These are phyloP conservation scores for Oxyteleia sp. DNA, from an alignment of 2,888 invertebrate genomes.

Conservation along the genomic window DNA sequence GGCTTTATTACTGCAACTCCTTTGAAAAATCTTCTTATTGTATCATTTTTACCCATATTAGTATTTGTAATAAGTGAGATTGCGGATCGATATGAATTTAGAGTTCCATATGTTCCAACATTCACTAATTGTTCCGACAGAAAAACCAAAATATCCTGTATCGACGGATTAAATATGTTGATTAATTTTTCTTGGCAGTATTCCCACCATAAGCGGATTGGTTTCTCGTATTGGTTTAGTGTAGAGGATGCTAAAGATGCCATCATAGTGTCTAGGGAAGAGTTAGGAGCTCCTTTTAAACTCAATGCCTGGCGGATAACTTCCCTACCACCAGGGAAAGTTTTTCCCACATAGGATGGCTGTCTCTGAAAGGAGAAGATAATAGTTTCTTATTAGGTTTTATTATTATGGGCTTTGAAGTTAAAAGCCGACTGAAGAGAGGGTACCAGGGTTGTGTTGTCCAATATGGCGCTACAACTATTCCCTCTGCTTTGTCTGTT, in stretches of 20 bases:
- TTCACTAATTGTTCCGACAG: background rate
- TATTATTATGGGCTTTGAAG: no score
- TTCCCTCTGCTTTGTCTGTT: no score
- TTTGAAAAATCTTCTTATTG: constrained; percentile 20
- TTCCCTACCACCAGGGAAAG: constrained; percentile 79
- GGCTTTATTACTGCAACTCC: constrained; percentile 24
- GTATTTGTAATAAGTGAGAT: background rate
- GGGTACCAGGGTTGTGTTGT: no score
- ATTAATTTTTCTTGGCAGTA: constrained; percentile 28
- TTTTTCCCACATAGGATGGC: constrained; percentile 73
- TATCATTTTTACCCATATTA: background rate
- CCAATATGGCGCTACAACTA: no score
- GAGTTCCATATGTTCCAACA: constrained; percentile 6
- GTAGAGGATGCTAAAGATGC: constrained; percentile 59
- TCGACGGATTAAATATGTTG: constrained; percentile 35
- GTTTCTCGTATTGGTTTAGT: constrained; percentile 73
- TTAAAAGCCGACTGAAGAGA: no score
- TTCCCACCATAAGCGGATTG: constrained; percentile 51
- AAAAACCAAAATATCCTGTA: constrained; percentile 6
- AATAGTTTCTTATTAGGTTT: constrained; percentile 70
- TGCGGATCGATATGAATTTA: constrained; percentile 9
- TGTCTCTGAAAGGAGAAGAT: constrained; percentile 73
- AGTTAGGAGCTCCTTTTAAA: no score
- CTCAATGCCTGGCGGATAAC: constrained; percentile 76
- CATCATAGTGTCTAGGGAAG: constrained; percentile 14